These are phyloP conservation scores for Cephalotes varians DNA, from an alignment of 2,888 invertebrate species.

Conservation along the genomic window DNA sequence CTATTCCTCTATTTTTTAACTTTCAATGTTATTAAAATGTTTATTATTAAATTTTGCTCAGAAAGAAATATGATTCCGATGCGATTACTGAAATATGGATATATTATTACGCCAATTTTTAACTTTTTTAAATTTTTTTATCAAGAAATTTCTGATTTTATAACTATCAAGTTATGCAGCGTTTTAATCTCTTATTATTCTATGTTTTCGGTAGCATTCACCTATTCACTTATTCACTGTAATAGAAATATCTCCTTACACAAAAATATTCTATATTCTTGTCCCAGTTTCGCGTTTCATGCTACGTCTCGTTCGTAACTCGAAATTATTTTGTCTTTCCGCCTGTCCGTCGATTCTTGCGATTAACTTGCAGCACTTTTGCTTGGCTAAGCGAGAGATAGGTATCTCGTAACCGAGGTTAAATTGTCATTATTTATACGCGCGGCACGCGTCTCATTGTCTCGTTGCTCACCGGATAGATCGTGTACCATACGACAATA, in stretches of 20 bases:
- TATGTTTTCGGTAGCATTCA: background rate
- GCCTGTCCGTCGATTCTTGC: constrained; percentile 26
- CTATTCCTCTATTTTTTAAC: no score
- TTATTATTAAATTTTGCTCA: background rate
- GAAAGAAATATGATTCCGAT: background rate
- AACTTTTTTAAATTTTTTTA: background rate
- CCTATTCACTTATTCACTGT: background rate
- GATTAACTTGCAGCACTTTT: constrained; percentile 68
- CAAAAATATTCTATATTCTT: background rate
- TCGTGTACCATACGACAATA: constrained; percentile 72
- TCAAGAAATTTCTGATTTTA: background rate
- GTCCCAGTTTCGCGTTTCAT: background rate
- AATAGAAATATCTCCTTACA: constrained; percentile 5
- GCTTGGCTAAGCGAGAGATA: constrained; percentile 75
- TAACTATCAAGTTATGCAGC: background rate
- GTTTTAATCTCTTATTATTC: background rate
- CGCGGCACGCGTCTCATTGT: constrained; percentile 82
- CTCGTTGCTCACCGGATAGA: constrained; percentile 75
- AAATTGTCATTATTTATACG: constrained; percentile 82
- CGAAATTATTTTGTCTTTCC: background rate
- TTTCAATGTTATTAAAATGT: no score
- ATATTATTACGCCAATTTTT: background rate
- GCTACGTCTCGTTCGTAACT: constrained; percentile 1
- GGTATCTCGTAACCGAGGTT: constrained; percentile 81
- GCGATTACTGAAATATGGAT: background rate